Percentiles rank a stretch among this genome's conserved stretches.
Evolutionary conservation across 2,797 vertebrate species (phyloP).

Genomic region (Lagocephalus sceleratus): DNA sequence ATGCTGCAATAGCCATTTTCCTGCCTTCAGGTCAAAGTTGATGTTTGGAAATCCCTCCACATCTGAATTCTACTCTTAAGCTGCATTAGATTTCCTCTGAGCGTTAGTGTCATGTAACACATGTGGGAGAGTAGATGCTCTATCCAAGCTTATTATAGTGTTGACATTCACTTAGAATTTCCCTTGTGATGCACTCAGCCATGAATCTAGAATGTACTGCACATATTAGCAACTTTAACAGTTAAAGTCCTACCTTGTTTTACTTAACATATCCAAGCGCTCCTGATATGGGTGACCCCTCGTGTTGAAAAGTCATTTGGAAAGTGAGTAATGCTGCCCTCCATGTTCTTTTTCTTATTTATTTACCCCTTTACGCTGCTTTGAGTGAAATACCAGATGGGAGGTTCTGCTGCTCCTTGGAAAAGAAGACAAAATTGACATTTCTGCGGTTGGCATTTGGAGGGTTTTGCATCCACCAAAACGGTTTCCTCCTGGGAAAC

Average conservation of each 20-base stretch:
- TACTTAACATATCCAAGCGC: background rate
- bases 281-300: background rate
- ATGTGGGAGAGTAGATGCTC: no score
- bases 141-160: no score
- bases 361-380: slow-evolving; percentile 12
- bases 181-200: no score
- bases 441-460: no score
- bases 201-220: no score
- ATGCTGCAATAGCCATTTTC: slow-evolving; percentile 40
- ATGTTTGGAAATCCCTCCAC: slow-evolving; percentile 4
- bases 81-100: no score
- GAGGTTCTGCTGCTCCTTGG: background rate
- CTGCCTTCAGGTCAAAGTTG: slow-evolving; percentile 1
- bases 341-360: slow-evolving; percentile 6
- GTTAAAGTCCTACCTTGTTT: background rate
- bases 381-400: slow-evolving; percentile 2
- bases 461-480: background rate
- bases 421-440: no score
- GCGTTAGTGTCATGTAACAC: no score
- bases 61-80: no score
- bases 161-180: no score
- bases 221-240: no score
- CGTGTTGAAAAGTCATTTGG: background rate
- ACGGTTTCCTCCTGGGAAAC: background rate
- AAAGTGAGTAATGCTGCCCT: slow-evolving; percentile 18